Evolutionary conservation across 2,113 vertebrate species (phyloP).

Genomic region (Aythya baeri): DNA sequence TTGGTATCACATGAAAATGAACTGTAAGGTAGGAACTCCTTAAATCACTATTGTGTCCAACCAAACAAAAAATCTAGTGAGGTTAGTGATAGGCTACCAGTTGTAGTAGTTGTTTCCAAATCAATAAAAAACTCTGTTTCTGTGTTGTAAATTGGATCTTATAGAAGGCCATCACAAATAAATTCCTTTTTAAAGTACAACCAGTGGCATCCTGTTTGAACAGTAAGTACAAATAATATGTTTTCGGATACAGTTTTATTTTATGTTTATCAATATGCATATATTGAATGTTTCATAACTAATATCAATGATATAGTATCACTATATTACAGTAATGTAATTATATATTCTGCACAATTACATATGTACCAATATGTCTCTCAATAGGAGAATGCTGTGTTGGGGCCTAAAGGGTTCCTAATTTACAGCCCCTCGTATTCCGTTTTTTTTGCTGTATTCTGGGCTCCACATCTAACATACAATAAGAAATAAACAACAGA

Average conservation of each 20-base stretch:
- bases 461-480: neutral
- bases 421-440: neutral
- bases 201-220: neutral
- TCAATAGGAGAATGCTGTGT: neutral
- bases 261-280: neutral
- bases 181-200: neutral
- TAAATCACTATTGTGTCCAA: neutral
- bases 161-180: neutral
- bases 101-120: neutral
- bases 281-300: neutral
- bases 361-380: neutral
- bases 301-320: neutral
- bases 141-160: neutral
- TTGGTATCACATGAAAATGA: neutral
- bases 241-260: neutral
- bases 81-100: neutral
- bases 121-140: neutral
- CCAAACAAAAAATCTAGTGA: neutral
- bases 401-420: neutral
- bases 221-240: neutral
- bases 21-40: fast-evolving
- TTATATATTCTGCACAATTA: neutral
- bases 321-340: neutral
- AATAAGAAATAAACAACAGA: neutral
- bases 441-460: neutral